A percentile compares a stretch with the other conserved stretches of the same genome.
These are phyloP conservation scores for Albula goreensis DNA, from an alignment of 2,113 vertebrate species.

Conservation along the genomic window DNA sequence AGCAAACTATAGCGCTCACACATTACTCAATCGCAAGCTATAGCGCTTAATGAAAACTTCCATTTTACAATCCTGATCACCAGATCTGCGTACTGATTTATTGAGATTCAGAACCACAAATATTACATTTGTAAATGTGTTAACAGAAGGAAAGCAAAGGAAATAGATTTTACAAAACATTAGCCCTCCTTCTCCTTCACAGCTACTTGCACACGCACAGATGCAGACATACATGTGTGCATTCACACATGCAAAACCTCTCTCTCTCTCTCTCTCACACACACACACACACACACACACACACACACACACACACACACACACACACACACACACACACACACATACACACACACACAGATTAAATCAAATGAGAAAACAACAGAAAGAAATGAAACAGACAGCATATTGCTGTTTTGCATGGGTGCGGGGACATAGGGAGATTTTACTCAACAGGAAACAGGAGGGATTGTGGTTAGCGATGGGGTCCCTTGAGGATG, in stretches of 20 bases:
- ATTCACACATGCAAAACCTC: constrained; percentile 4
- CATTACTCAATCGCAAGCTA: background rate
- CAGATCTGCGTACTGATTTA: constrained; percentile 1
- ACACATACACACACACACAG: constrained; percentile 3
- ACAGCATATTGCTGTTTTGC: background rate
- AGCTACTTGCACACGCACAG: constrained; percentile 11
- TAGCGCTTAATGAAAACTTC: background rate
- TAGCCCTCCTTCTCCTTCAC: background rate
- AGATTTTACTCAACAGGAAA: background rate
- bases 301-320: constrained; percentile 2
- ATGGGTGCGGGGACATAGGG: background rate
- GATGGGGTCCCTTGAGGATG: constrained; percentile 72
- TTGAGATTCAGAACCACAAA: background rate
- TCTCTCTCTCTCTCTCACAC: background rate
- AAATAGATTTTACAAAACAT: background rate
- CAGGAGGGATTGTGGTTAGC: constrained; percentile 52
- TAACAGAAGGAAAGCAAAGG: constrained; percentile 29
- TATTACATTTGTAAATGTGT: constrained; percentile 30
- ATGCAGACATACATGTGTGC: constrained; percentile 22
- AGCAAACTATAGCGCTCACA: no score
- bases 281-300: constrained; percentile 26
- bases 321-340: constrained; percentile 17
- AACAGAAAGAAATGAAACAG: constrained; percentile 2
- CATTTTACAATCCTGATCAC: constrained; percentile 28
- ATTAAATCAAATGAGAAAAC: constrained; percentile 2